Evolutionary conservation across 1,140 invertebrate species (phyloP).

Genomic region (Ylistrum balloti): DNA sequence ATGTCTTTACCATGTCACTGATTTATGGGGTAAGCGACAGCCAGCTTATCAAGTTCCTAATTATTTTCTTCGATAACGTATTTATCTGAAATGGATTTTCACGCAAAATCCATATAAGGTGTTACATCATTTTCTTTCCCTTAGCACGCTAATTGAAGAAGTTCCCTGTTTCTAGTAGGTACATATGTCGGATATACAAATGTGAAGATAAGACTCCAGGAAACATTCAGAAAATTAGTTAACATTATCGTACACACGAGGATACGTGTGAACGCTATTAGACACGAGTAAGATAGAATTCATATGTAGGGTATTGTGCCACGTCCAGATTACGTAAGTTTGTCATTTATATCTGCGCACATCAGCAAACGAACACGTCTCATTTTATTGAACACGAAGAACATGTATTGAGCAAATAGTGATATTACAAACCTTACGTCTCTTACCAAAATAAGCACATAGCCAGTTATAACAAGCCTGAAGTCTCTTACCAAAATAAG

Average conservation of each 20-base stretch:
- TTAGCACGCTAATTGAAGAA: not conserved
- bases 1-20: not conserved
- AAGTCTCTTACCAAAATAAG: too few species aligned
- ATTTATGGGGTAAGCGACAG: not conserved
- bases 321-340: too few species aligned
- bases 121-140: not conserved
- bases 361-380: too few species aligned
- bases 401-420: too few species aligned
- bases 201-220: not conserved
- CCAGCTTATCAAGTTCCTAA: not conserved
- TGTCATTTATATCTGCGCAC: too few species aligned
- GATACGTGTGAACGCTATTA: not conserved
- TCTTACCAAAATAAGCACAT: too few species aligned
- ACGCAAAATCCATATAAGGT: not conserved
- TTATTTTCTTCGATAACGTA: constrained; percentile 1
- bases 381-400: too few species aligned
- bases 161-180: not conserved
- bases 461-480: too few species aligned
- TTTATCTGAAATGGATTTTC: constrained; percentile 28
- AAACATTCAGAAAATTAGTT: not conserved
- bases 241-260: not conserved
- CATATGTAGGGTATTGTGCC: too few species aligned
- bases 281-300: too few species aligned
- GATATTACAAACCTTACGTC: too few species aligned
- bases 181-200: not conserved